phyloP scores from a whole-genome alignment of 2,888 invertebrate species.

The Eilema griseolum region DNA sequence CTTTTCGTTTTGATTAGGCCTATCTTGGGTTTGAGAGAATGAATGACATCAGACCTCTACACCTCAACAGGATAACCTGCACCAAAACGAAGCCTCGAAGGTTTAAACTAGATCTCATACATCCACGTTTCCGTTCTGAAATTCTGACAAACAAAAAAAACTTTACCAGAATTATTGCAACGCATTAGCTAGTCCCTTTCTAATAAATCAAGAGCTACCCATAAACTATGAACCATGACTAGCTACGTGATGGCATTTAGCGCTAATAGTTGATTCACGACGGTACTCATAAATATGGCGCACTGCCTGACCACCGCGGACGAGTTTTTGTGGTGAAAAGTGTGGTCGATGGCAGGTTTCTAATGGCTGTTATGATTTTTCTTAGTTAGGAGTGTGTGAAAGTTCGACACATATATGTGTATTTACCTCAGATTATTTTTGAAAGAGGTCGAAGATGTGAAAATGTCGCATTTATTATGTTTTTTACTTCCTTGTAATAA shows the following conservation, averaged over 20 bases:
- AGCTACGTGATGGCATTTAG: constrained; percentile 32
- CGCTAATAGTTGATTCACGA: constrained; percentile 42
- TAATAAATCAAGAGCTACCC: constrained; percentile 3
- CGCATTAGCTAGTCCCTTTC: not conserved
- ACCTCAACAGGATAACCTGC: no score
- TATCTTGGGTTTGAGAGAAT: no score
- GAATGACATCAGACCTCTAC: no score
- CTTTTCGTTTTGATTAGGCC: no score
- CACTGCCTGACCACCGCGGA: constrained; percentile 32
- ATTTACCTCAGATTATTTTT: not conserved
- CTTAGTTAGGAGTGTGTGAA: constrained; percentile 22
- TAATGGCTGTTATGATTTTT: constrained; percentile 43
- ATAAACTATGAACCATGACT: constrained; percentile 39
- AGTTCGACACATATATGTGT: constrained; percentile 14
- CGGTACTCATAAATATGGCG: constrained; percentile 37
- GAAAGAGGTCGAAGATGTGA: not conserved
- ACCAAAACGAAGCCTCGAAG: no score
- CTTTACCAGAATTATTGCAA: not conserved
- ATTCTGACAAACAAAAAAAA: not conserved
- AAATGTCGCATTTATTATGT: no score
- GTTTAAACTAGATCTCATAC: no score
- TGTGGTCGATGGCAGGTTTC: constrained; percentile 45
- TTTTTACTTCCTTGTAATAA: no score
- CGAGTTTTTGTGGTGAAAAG: constrained; percentile 50
- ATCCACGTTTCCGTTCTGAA: no score